These are phyloP conservation scores for Phlogophora meticulosa DNA, from an alignment of 2,888 invertebrate species.

Conservation along the genomic window DNA sequence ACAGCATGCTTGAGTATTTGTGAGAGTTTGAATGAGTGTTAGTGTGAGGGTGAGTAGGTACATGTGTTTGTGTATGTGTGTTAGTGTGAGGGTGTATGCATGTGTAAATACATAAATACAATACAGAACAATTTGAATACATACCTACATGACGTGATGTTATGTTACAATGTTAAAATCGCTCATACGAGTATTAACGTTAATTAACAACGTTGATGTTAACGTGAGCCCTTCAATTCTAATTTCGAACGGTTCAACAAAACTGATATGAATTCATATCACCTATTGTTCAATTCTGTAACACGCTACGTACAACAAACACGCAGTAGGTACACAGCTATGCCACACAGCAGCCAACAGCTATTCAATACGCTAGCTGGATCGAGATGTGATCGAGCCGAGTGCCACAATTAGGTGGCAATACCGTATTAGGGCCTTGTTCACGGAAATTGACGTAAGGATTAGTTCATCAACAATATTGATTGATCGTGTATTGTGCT, in stretches of 20 bases:
- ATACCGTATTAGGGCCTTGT: slow-evolving; percentile 44
- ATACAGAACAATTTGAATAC: no score
- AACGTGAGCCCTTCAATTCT: neutral
- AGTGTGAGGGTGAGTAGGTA: no score
- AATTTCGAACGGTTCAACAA: neutral
- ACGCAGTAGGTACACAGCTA: neutral
- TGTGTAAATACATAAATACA: no score
- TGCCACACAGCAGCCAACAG: slow-evolving; percentile 17
- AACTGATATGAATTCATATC: neutral
- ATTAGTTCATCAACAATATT: slow-evolving; percentile 62
- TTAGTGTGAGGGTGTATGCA: no score
- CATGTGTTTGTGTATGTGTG: no score
- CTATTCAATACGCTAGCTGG: slow-evolving; percentile 39
- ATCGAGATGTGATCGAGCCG: slow-evolving; percentile 32
- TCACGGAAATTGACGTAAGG: slow-evolving; percentile 53
- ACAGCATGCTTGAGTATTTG: no score
- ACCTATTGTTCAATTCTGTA: neutral
- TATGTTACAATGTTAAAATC: no score
- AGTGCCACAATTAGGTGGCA: slow-evolving; percentile 50
- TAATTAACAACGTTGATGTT: neutral
- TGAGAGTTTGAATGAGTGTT: no score
- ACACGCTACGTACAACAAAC: neutral
- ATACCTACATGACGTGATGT: no score
- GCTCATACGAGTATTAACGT: no score
- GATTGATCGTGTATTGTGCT: slow-evolving; percentile 41